Evolutionary conservation across 2,113 vertebrate genomes (phyloP).

Genomic region (Alligator sinensis): DNA sequence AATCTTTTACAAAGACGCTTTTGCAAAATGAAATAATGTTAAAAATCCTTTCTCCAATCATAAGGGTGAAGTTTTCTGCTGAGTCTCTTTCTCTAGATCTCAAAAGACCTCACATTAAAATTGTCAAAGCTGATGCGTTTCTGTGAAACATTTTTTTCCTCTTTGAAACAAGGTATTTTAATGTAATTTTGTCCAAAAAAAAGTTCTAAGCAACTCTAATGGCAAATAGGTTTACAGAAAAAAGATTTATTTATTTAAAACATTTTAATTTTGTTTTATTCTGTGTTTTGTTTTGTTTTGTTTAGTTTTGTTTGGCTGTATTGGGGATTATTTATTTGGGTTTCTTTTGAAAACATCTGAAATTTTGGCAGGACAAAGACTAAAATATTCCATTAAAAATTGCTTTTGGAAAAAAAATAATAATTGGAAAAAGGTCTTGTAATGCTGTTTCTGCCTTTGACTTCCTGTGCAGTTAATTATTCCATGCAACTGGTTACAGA

Average conservation of each 20-base stretch:
- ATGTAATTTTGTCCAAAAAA: neutral
- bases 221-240: neutral
- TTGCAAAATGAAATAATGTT: neutral
- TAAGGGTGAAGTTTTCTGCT: neutral
- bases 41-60: neutral
- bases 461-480: neutral
- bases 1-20: no score
- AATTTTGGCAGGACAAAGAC: neutral
- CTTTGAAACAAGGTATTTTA: neutral
- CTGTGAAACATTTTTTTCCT: neutral
- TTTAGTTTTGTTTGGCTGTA: neutral
- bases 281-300: neutral
- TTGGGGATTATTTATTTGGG: no score
- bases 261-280: neutral
- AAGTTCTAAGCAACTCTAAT: neutral
- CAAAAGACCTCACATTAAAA: constrained; percentile 8
- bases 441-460: neutral
- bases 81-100: neutral
- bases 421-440: neutral
- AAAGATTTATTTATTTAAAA: neutral
- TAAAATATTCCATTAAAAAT: neutral
- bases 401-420: neutral
- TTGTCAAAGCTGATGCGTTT: neutral
- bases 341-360: neutral
- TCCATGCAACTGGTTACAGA: neutral